Evolutionary conservation across 2,113 vertebrate species (phyloP), one percentile per base, ranked within the genome.

Genomic region (Setophaga petechia): DNA sequence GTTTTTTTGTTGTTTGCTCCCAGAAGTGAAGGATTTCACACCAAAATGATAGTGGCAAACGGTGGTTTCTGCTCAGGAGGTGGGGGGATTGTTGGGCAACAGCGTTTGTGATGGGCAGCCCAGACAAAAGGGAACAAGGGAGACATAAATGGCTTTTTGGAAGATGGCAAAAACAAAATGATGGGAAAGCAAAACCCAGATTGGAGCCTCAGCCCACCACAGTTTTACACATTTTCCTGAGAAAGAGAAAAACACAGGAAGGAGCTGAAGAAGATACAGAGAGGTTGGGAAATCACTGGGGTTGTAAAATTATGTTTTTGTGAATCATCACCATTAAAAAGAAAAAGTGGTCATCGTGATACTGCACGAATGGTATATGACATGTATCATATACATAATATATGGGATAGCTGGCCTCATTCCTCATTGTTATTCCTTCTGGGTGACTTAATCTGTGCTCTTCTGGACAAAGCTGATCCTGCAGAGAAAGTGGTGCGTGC

Each of bases 191-290:
- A 72, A 37, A 4, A 6, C 82, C 66, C 49, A 65, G 3, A 28
- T 0, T 22, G 77, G 39, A 79, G 57, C 44, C 44, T 67, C 4
- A 12, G 28, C 49, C 37, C 0, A 0, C 59, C 52, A 20, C 47
- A 55, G 57, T 20, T 25, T 23, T 52, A 15, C 44, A 47, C 27
- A 10, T 68, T 79, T 72, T 82, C 54, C 49, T 12, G 37, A 95
- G 54, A n/a, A 31, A 63, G 61, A 86, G 9, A 4, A 67, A 76
- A 52, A 47, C 57, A 87, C 55, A 84, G 37, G 63, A 85, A 74
- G 68, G 66, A 74, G 62, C 44, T n/a, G 49, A 47, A 87, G 62
- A 49, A 87, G 81, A 66, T 33, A 31, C 41, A 54, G 74, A 87
- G 52, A 76, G 54, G 7, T 2, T 77, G 69, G 21, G 77, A 66